These are phyloP conservation scores for Saccopteryx leptura DNA, from an alignment of 2,113 vertebrate species.

Conservation along the genomic window DNA sequence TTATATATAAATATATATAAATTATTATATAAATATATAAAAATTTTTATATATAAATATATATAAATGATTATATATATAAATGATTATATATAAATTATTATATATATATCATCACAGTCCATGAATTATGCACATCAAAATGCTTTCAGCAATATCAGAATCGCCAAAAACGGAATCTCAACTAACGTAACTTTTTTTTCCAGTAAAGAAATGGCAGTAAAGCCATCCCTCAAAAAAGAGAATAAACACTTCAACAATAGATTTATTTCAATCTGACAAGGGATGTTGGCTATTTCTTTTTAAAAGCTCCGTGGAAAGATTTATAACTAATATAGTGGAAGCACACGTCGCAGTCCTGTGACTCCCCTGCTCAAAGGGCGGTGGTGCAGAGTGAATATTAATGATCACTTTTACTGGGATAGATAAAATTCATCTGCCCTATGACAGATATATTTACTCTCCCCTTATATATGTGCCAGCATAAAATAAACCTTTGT, in stretches of 20 bases:
- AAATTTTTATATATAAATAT: too few species aligned
- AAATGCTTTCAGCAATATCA: neutral
- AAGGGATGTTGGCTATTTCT: conserved; percentile 5
- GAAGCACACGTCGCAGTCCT: conserved; percentile 61
- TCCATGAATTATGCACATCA: conserved; percentile 3
- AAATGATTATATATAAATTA: too few species aligned
- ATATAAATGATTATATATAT: too few species aligned
- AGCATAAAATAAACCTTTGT: conserved; percentile 33
- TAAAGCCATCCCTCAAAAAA: conserved; percentile 20
- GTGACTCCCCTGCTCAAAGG: neutral
- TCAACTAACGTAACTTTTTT: neutral
- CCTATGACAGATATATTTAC: conserved; percentile 24
- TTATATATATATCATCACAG: neutral
- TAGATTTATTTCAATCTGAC: neutral
- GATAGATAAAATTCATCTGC: neutral
- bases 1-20: too few species aligned
- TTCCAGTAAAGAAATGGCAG: neutral
- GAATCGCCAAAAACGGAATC: neutral
- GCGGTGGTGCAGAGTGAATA: neutral
- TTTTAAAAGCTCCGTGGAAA: conserved; percentile 63
- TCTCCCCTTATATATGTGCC: neutral
- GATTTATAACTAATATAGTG: conserved; percentile 29
- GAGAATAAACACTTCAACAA: conserved; percentile 21
- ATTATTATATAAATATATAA: too few species aligned
- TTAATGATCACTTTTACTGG: conserved; percentile 16